Evolutionary conservation across 2,113 vertebrate species (phyloP), one percentile per base, ranked within the genome.

Genomic region (Oryzias celebensis): DNA sequence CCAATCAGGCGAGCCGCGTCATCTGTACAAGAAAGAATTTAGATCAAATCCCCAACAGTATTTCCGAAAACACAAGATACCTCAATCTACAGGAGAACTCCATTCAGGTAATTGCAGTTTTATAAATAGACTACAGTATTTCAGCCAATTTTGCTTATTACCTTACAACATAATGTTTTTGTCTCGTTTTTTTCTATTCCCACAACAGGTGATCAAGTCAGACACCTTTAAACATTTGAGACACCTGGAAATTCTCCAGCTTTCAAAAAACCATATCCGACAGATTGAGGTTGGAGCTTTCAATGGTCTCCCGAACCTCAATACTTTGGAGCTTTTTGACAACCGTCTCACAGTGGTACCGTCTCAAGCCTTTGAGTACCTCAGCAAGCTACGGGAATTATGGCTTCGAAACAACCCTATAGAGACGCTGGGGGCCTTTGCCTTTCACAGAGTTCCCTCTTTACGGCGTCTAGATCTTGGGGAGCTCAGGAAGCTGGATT

Each of bases 381-480:
- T 98, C 64, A 96, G 95, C 83, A 98, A 98, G 85, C 91, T 98
- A 55, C 88, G 96, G 2, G 97, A 98, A 89, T 91, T 98, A 4
- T 98, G 97, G 97, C 69, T 98, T 51, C 58, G 97, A 0, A 98
- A 98, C 90, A 98, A 98, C 87, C 97, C 97, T 71, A 98, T 98
- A 52, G 96, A 98, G 87, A 97, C 95, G 63, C 94, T 98, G 87
- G 95, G 94, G 0, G 95, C 95, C 0, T 96, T 95, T 74, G 97
- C 96, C 82, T 98, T 98, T 93, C 95, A 98, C 87, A 93, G 96
- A 1, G 95, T 98, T 68, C 97, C 96, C 4, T 99, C 96, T 0
- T 90, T 99, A 57, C 89, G 94, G 0, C 93, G 97, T 44, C 83
- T 99, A 0, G 97, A 99, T 82, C 89, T 99, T 61, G 96, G 97